A percentile compares a stretch with the other conserved stretches of the same genome.
phyloP scores from a whole-genome alignment of 1,140 invertebrate genomes.

The Homarus americanus region DNA sequence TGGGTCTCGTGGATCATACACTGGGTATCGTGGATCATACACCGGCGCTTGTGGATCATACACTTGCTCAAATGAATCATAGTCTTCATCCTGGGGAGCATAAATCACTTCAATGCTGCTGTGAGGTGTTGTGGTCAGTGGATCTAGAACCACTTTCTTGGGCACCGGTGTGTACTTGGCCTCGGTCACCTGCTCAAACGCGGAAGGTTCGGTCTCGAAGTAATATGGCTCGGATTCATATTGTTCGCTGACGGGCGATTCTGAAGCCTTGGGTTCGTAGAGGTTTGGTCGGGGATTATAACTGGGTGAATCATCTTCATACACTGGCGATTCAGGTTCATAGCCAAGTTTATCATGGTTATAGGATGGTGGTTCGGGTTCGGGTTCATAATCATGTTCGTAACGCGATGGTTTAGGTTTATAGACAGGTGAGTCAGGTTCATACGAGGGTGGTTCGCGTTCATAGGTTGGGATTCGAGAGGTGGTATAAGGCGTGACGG shows the following conservation, averaged over 20 bases:
- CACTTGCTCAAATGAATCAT: neutral
- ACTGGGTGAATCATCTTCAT: neutral
- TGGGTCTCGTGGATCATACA: neutral
- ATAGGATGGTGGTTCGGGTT: neutral
- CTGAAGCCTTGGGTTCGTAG: neutral
- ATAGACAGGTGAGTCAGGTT: neutral
- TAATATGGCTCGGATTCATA: neutral
- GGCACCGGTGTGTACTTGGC: conserved; percentile 23
- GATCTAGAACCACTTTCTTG: conserved; percentile 23
- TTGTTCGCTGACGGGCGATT: neutral
- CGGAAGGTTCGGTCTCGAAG: neutral
- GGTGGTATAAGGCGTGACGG: neutral
- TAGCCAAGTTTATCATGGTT: neutral
- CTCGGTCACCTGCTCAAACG: neutral
- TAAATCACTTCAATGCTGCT: neutral
- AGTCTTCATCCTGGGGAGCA: neutral
- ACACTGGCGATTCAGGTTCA: neutral
- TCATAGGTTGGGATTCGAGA: neutral
- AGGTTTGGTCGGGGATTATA: neutral
- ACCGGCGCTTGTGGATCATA: neutral
- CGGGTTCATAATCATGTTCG: neutral
- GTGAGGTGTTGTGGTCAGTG: neutral
- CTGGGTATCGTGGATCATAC: neutral
- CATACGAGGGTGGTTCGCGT: neutral
- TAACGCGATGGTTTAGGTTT: neutral